phyloP scores from a whole-genome alignment of 92 coral and sea anemone species.

The Isaurus tuberculatus region DNA sequence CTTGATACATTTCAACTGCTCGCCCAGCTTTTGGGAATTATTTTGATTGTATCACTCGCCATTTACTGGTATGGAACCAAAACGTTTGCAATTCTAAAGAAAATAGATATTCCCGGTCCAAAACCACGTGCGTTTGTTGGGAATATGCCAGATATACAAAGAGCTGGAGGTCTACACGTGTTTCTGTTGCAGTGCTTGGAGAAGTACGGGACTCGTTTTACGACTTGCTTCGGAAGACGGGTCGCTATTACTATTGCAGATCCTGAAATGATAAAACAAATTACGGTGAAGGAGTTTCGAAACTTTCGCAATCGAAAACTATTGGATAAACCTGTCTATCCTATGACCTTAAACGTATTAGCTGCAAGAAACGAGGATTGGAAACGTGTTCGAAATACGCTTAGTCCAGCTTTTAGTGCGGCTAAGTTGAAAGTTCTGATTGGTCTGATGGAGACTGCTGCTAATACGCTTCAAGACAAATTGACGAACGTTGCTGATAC shows the following conservation, averaged over 20 bases:
- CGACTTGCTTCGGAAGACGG: slow-evolving; percentile 9
- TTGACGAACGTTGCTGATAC: slow-evolving; percentile 4
- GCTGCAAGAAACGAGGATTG: slow-evolving; percentile 33
- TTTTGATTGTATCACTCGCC: not conserved
- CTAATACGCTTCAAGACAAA: slow-evolving; percentile 19
- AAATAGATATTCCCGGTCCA: slow-evolving; percentile 20
- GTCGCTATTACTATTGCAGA: slow-evolving; percentile 19
- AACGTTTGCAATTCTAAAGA: slow-evolving; percentile 23
- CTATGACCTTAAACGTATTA: not conserved
- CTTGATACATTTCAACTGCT: slow-evolving; percentile 4
- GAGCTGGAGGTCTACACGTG: slow-evolving; percentile 22
- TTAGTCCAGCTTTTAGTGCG: slow-evolving; percentile 49
- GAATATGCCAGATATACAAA: slow-evolving; percentile 11
- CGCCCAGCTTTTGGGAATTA: not conserved
- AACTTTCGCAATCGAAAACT: slow-evolving; percentile 10
- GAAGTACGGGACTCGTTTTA: slow-evolving; percentile 10
- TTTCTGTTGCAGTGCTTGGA: slow-evolving; percentile 22
- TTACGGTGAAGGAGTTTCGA: slow-evolving; percentile 35
- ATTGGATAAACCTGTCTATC: not conserved
- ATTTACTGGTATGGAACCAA: slow-evolving; percentile 22
- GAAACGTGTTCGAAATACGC: slow-evolving; percentile 54
- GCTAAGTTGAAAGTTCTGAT: slow-evolving; percentile 35
- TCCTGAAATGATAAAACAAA: slow-evolving; percentile 18
- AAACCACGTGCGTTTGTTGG: slow-evolving; percentile 25
- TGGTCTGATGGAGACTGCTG: slow-evolving; percentile 29